Conservation (phyloP, 2,797 vertebrate species). For the Thalassophryne amazonica region DNA sequence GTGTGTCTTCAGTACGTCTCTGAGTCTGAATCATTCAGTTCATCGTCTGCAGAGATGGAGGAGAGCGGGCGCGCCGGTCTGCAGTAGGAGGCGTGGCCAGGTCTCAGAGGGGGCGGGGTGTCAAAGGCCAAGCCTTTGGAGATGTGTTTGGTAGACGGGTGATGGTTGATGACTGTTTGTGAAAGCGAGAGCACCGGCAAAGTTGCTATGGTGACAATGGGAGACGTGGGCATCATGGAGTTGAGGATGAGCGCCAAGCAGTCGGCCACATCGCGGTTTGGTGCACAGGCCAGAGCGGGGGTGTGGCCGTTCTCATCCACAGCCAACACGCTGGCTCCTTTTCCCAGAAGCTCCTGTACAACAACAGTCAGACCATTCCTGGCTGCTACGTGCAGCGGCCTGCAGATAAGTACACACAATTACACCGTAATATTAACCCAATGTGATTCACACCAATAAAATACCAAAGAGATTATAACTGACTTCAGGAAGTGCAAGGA, state of each 20-base stretch:
- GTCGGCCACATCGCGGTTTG: conserved; percentile 94
- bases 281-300: conserved; percentile 87
- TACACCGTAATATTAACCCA: not conserved
- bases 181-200: conserved; percentile 84
- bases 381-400: conserved; percentile 93
- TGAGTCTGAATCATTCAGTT: conserved; percentile 95
- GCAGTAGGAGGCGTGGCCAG: conserved; percentile 86
- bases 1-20: conserved; percentile 86
- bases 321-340: conserved; percentile 94
- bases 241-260: conserved; percentile 95
- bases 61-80: conserved; percentile 85
- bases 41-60: conserved; percentile 82
- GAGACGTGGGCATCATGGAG: conserved; percentile 95
- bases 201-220: conserved; percentile 80
- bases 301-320: conserved; percentile 94
- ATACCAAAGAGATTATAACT: too few relatives aligned
- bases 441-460: too few relatives aligned
- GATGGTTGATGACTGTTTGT: conserved; percentile 85
- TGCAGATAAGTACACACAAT: conserved; percentile 41
- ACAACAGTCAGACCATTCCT: conserved; percentile 90
- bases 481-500: too few relatives aligned
- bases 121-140: conserved; percentile 93
- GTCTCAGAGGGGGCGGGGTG: conserved; percentile 83
- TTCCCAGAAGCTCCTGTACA: conserved; percentile 93
- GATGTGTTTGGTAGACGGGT: conserved; percentile 68